Evolutionary conservation across 2,113 vertebrate genomes (phyloP).

Genomic region (Heterotis niloticus): DNA sequence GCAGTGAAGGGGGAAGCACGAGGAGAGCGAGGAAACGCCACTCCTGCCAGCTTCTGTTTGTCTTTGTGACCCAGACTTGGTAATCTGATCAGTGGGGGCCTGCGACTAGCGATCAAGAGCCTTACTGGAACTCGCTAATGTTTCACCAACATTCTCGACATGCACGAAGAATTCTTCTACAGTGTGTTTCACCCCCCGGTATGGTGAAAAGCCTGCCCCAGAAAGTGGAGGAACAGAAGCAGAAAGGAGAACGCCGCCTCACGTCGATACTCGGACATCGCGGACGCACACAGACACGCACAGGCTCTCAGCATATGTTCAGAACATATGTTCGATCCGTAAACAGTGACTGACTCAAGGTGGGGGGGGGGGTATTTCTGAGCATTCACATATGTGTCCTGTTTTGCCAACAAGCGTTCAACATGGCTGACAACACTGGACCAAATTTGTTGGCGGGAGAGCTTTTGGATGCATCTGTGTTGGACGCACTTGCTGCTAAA

Average conservation of each 20-base stretch:
- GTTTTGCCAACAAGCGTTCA: background rate
- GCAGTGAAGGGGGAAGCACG: constrained; percentile 71
- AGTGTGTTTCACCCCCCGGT: background rate
- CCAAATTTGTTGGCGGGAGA: background rate
- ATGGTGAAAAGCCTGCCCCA: background rate
- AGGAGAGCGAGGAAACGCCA: constrained; percentile 29
- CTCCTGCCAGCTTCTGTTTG: no score
- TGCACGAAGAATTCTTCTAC: background rate
- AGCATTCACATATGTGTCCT: background rate
- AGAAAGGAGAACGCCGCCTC: no score
- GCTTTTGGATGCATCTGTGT: constrained; percentile 1
- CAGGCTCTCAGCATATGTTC: constrained; percentile 29
- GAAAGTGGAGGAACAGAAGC: no score
- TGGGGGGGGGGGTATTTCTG: background rate
- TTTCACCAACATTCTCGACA: background rate
- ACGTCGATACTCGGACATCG: background rate
- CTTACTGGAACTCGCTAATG: background rate
- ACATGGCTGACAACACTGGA: background rate
- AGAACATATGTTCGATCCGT: constrained; percentile 24
- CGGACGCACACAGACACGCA: background rate
- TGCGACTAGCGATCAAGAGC: constrained; percentile 21
- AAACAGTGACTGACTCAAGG: background rate
- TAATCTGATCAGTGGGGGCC: constrained; percentile 34
- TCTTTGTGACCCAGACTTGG: no score
- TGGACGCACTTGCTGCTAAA: constrained; percentile 3